These are phyloP conservation scores for Ecliptopera silaceata DNA, from an alignment of 2,888 invertebrate genomes.

Conservation along the genomic window DNA sequence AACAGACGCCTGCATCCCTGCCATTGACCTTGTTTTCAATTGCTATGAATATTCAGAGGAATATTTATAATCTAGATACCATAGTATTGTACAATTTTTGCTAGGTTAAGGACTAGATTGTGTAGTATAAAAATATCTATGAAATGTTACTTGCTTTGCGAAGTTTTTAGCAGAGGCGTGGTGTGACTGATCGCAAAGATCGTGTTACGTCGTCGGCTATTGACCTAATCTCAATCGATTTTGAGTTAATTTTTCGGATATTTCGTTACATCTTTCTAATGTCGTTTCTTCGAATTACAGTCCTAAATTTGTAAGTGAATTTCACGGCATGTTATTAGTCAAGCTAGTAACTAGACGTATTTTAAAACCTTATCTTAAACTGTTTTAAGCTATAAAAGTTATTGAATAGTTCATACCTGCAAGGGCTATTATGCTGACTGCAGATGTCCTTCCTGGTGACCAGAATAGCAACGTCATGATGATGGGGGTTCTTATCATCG, in stretches of 20 bases:
- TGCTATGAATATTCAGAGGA: conserved; percentile 55
- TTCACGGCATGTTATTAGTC: neutral
- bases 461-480: conserved; percentile 94
- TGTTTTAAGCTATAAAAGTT: neutral
- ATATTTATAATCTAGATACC: conserved; percentile 55
- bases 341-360: neutral
- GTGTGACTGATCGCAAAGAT: conserved; percentile 31
- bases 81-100: too few species aligned
- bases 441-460: conserved; percentile 91
- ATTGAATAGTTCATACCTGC: conserved; percentile 66
- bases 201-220: conserved; percentile 26
- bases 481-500: conserved; percentile 91
- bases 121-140: too few species aligned
- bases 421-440: conserved; percentile 81
- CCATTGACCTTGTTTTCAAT: conserved; percentile 76
- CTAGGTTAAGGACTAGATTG: too few species aligned
- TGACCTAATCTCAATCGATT: conserved; percentile 25
- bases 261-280: conserved; percentile 19
- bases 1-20: conserved; percentile 68
- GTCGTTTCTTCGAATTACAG: conserved; percentile 11
- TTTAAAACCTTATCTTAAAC: neutral
- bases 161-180: conserved; percentile 34
- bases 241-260: conserved; percentile 24
- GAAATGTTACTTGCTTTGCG: too few species aligned
- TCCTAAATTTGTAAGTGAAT: neutral